Base-by-base conservation (phyloP, 2,797 vertebrate species). In the Hoplostethus mediterraneus region DNA sequence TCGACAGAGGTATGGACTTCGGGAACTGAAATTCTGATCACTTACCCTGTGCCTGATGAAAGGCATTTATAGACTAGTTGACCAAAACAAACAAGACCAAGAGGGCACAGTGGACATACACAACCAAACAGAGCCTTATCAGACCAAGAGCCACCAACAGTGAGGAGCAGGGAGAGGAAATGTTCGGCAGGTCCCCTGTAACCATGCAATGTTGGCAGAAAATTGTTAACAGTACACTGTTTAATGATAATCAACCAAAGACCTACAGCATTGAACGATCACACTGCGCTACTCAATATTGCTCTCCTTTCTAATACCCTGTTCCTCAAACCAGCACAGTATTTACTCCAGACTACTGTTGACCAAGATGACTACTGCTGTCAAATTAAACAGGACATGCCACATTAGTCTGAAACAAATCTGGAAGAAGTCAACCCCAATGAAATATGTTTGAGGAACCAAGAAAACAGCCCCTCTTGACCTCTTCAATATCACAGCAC, bases 1-100 rank as follows among this genome's bases (percentile, higher is more conserved):
- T 77, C 79, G 65, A 16, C 64, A 58, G 79, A 63, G 80, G 79
- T 79, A 72, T 55, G 66, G 71, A 72, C 71, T 89, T 81, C 79
- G 63, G 64, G 65, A 76, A 45, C 72, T 57, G 62, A 68, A 79
- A 71, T 60, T 60, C 57, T 58, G 58, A 86, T 78, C 72, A 81
- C 66, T 67, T 73, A 69, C 44, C 7, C 56, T 8, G 13, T 60
- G 75, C 63, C 64, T 13, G 21, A 74, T 14, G 17, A 71, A 85
- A 75, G 28, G 51, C 59, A 81, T 85, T 80, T 80, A 64, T 55
- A 78, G 73, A 70, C 38, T 51, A 25, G 73, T 17, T 84, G 75
- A 86, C 72, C 75, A 44, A 65, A 58, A 58, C 54, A 64, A 79
- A 86, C 66, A 53, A 54, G 21, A 56, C 38, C 42, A 64, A 62